A percentile compares a stretch with the other conserved stretches of the same genome.
These are phyloP conservation scores for Cheilosia variabilis DNA, from an alignment of 2,888 invertebrate species.

Conservation along the genomic window DNA sequence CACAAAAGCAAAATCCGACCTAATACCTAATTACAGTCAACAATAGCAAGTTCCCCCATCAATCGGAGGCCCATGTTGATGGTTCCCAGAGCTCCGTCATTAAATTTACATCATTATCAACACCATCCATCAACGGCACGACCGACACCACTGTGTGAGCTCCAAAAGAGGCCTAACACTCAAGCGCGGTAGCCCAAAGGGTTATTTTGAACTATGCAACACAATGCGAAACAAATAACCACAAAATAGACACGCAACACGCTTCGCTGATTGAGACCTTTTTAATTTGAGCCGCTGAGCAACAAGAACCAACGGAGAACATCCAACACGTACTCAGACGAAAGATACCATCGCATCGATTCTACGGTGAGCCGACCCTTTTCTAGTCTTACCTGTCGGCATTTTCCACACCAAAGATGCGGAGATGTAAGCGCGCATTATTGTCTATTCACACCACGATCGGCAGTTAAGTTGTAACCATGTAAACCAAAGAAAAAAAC, in stretches of 20 bases:
- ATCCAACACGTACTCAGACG: slow-evolving; percentile 62
- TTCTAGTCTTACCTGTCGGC: slow-evolving; percentile 16
- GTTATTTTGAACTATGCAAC: slow-evolving; percentile 50
- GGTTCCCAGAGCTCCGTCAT: slow-evolving; percentile 32
- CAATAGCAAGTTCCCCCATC: slow-evolving; percentile 41
- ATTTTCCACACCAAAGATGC: slow-evolving; percentile 30
- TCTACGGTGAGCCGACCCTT: slow-evolving; percentile 33
- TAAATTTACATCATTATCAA: slow-evolving; percentile 73
- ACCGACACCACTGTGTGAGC: slow-evolving; percentile 30
- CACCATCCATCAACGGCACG: slow-evolving; percentile 29
- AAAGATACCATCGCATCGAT: slow-evolving; percentile 57
- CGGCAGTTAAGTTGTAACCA: slow-evolving; percentile 59
- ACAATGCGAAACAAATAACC: slow-evolving; percentile 50
- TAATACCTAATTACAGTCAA: slow-evolving; percentile 65
- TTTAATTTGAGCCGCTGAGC: slow-evolving; percentile 46
- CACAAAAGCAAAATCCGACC: neutral
- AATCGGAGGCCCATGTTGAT: slow-evolving; percentile 33
- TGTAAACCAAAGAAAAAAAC: slow-evolving; percentile 39
- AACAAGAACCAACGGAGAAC: slow-evolving; percentile 21
- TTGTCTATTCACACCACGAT: slow-evolving; percentile 50
- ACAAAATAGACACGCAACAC: slow-evolving; percentile 67
- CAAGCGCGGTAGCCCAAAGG: slow-evolving; percentile 52
- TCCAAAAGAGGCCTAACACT: slow-evolving; percentile 24
- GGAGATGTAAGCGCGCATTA: slow-evolving; percentile 37
- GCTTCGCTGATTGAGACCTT: slow-evolving; percentile 72